Evolutionary conservation across 2,797 vertebrate genomes (phyloP).

Genomic region (Knipowitschia caucasica): DNA sequence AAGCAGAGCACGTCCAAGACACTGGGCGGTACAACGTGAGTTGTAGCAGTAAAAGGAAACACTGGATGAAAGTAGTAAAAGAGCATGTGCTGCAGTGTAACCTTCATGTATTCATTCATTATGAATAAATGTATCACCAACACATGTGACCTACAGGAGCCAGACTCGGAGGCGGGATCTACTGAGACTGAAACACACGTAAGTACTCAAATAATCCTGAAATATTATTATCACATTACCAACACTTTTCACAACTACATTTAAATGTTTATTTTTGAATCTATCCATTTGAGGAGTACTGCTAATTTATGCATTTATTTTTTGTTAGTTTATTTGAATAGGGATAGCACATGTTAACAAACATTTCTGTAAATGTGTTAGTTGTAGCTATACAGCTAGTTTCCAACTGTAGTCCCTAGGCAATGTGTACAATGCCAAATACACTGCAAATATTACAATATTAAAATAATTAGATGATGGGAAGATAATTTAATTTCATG

Average conservation of each 20-base stretch:
- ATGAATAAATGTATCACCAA: not conserved
- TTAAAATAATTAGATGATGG: too few relatives aligned
- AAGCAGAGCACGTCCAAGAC: slow-evolving; percentile 38
- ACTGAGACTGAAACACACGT: not conserved
- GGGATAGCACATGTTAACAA: too few relatives aligned
- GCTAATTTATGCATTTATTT: too few relatives aligned
- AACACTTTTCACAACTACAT: not conserved
- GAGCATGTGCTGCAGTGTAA: not conserved
- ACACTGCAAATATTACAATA: too few relatives aligned
- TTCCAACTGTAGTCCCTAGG: too few relatives aligned
- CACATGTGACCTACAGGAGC: not conserved
- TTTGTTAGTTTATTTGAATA: too few relatives aligned
- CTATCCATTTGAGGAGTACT: not conserved
- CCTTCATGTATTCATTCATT: not conserved
- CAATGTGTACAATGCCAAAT: too few relatives aligned
- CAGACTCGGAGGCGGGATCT: not conserved
- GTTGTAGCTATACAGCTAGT: too few relatives aligned
- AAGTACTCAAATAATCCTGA: not conserved
- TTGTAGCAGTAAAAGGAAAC: slow-evolving; percentile 21
- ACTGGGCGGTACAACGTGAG: slow-evolving; percentile 47
- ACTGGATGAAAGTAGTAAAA: not conserved
- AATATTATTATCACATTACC: not conserved
- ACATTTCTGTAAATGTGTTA: too few relatives aligned
- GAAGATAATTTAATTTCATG: too few relatives aligned
- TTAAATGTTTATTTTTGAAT: not conserved